Evolutionary conservation across 2,888 invertebrate genomes (phyloP), one percentile per base, ranked within the genome.

Genomic region (Dusona sp.): DNA sequence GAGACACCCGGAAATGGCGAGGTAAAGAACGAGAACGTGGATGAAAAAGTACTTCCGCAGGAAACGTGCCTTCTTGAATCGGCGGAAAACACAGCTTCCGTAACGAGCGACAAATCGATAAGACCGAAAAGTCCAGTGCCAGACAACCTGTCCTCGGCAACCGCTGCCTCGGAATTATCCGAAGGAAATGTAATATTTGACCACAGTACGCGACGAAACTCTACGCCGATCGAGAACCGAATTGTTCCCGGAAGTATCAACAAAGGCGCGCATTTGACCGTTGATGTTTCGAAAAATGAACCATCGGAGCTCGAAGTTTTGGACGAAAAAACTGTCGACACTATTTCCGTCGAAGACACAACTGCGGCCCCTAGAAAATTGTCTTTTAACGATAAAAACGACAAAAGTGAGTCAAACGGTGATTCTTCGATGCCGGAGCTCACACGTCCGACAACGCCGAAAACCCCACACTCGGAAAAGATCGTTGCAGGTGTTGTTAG

Each of bases 401-500:
- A 80, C 9, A 88, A 77, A 51, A 80, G 68, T 42, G 61, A 88
- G 8, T 85, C 88, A 0, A 74, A 78, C 8, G 79, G 68, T 16
- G 74, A 84, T 64, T 75, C 82, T 19, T 38, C 79, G 38, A 42
- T 19, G 13, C 29, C 61, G 13, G 73, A 81, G 70, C 22, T n/a
- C 22, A 25, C 33, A 22, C 45, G 80, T 54, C 89, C 89, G 1
- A 61, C 57, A 33, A 89, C 87, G 0, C 89, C 90, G 29, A 91
- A 90, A 67, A 90, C 86, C 25, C 87, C 89, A 48, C 84, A 87
- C 42, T 86, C 88, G 7, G 89, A 90, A 16, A 89, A 90, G 85
- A 61, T 90, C 19, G 86, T 90, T 33, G 87, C 89, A 6, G 89
- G 88, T 11, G 89, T 88, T 25, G 89, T 90, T 8, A 89, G 74